These are phyloP conservation scores for Portevinia maculata DNA, from an alignment of 2,888 invertebrate species.

Conservation along the genomic window DNA sequence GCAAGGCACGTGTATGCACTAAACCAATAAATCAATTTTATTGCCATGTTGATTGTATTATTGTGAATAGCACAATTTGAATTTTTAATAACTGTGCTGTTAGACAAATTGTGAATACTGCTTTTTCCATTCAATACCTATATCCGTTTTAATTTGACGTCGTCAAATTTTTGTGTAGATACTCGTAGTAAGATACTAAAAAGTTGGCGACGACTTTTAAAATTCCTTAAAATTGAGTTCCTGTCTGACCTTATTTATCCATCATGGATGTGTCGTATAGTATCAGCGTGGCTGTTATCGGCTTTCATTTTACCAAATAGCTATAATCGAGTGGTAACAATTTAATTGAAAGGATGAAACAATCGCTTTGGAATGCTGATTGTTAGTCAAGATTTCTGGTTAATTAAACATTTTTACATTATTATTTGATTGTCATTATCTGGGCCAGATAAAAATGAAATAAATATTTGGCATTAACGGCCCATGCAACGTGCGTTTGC, in stretches of 20 bases:
- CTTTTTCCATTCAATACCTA: background rate
- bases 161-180: background rate
- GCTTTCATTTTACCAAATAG: constrained; percentile 27
- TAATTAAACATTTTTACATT: background rate
- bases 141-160: background rate
- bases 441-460: background rate
- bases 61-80: constrained; percentile 1
- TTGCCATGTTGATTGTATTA: background rate
- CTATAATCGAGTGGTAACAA: background rate
- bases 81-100: constrained; percentile 2
- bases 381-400: constrained; percentile 28
- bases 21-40: constrained; percentile 19
- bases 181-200: background rate
- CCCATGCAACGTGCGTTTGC: too few species aligned
- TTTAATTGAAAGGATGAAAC: constrained; percentile 27
- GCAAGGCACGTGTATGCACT: background rate
- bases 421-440: background rate
- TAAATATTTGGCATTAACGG: too few species aligned
- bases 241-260: background rate
- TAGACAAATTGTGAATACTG: background rate
- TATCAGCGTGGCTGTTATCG: constrained; percentile 8
- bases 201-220: background rate
- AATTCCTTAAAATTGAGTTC: background rate
- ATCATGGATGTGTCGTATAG: background rate
- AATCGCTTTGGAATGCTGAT: constrained; percentile 23